Evolutionary conservation across 2,797 vertebrate genomes (phyloP).

Genomic region (Lerista edwardsae): DNA sequence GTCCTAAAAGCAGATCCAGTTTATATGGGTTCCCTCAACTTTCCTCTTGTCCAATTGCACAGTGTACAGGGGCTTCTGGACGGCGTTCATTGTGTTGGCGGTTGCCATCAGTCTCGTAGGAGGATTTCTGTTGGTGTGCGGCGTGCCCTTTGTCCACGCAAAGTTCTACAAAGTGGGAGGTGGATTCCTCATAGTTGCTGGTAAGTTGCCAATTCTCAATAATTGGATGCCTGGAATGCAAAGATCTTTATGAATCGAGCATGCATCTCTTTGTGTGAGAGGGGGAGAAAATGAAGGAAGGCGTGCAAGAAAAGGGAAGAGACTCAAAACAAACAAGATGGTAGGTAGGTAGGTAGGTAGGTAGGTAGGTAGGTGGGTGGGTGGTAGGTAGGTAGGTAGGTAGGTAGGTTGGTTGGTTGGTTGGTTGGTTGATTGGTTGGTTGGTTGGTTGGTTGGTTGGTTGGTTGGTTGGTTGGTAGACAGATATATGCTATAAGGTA

Average conservation of each 20-base stretch:
- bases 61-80: constrained; percentile 93
- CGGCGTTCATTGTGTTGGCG: constrained; percentile 81
- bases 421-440: too few species aligned
- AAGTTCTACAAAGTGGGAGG: constrained; percentile 83
- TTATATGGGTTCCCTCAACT: background rate
- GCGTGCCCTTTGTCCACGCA: constrained; percentile 83
- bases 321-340: too few species aligned
- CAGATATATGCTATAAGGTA: too few species aligned
- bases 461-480: too few species aligned
- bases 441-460: too few species aligned
- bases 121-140: constrained; percentile 85
- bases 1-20: background rate
- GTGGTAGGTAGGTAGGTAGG: too few species aligned
- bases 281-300: background rate
- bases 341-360: too few species aligned
- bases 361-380: too few species aligned
- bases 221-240: background rate
- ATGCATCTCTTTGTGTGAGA: background rate
- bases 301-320: background rate
- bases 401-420: too few species aligned
- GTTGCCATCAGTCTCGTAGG: constrained; percentile 78
- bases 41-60: background rate
- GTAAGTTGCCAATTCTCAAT: constrained; percentile 69
- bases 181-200: constrained; percentile 82
- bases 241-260: rapidly evolving